Conservation (phyloP, 2,113 vertebrate genomes). For the Noctilio leporinus region DNA sequence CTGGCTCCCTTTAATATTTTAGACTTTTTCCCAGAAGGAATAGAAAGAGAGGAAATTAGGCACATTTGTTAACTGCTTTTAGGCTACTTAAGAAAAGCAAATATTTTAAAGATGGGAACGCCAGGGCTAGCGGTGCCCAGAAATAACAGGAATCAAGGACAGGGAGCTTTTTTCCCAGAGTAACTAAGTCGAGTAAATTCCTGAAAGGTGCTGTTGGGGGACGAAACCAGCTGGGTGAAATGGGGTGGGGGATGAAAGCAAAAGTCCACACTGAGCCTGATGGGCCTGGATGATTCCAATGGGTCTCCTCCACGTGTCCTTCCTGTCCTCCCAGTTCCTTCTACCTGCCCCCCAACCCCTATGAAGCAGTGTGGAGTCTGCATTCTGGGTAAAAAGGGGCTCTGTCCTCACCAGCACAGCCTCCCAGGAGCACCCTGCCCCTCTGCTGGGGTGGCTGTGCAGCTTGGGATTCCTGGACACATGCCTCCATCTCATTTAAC, state of each 20-base stretch:
- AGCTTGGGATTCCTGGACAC: not conserved
- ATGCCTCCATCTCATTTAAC: not conserved
- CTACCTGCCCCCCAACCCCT: too few relatives aligned
- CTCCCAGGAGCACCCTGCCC: rapidly evolving
- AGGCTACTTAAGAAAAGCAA: not conserved
- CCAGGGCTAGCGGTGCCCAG: not conserved
- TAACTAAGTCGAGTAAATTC: not conserved
- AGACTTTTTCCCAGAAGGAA: not conserved
- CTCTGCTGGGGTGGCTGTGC: not conserved
- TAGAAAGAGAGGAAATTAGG: not conserved
- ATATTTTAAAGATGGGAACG: not conserved
- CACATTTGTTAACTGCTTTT: not conserved
- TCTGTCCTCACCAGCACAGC: not conserved
- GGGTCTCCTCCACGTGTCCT: not conserved
- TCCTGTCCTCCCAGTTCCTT: not conserved
- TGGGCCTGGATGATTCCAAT: rapidly evolving
- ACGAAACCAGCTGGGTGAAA: not conserved
- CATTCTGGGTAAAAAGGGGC: not conserved
- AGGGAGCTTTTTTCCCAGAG: not conserved
- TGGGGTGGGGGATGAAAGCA: not conserved
- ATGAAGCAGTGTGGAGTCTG: not conserved
- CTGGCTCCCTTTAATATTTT: not conserved
- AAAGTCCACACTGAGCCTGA: not conserved
- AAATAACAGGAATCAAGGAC: not conserved
- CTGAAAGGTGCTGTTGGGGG: not conserved